A percentile compares a stretch with the other conserved stretches of the same genome.
Conservation (phyloP, 2,797 vertebrate genomes). For the Toxotes lorentzi region DNA sequence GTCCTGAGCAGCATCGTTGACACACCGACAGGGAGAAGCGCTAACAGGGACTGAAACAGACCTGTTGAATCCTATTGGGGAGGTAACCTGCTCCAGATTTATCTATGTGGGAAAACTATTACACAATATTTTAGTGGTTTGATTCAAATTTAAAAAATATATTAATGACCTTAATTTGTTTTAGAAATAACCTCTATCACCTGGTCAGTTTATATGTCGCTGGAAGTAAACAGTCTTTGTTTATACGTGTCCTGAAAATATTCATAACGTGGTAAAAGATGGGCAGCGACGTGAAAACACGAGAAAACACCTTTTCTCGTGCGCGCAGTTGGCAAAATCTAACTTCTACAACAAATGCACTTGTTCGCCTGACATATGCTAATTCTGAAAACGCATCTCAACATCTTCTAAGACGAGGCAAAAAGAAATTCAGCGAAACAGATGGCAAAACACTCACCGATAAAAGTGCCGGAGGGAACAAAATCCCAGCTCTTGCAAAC, state of each 20-base stretch:
- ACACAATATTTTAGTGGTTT: background rate
- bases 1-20: constrained; percentile 14
- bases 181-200: background rate
- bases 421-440: background rate
- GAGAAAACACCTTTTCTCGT: background rate
- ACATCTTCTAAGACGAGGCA: background rate
- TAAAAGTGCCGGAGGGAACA: constrained; percentile 32
- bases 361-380: background rate
- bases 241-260: background rate
- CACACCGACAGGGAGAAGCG: background rate
- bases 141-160: background rate
- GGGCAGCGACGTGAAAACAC: background rate
- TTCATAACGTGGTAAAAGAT: background rate
- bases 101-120: background rate
- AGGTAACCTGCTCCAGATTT: constrained; percentile 8
- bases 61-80: constrained; percentile 73
- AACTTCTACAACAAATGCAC: constrained; percentile 24
- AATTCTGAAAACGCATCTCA: background rate
- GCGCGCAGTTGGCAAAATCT: background rate
- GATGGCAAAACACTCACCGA: constrained; percentile 51
- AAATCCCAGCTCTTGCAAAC: constrained; percentile 51
- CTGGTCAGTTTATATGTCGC: background rate
- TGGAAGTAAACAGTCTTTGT: background rate
- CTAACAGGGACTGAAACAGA: constrained; percentile 39
- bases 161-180: rapidly evolving